Conservation (phyloP, 1,140 invertebrate species). For the Drosophila kanapiae region DNA sequence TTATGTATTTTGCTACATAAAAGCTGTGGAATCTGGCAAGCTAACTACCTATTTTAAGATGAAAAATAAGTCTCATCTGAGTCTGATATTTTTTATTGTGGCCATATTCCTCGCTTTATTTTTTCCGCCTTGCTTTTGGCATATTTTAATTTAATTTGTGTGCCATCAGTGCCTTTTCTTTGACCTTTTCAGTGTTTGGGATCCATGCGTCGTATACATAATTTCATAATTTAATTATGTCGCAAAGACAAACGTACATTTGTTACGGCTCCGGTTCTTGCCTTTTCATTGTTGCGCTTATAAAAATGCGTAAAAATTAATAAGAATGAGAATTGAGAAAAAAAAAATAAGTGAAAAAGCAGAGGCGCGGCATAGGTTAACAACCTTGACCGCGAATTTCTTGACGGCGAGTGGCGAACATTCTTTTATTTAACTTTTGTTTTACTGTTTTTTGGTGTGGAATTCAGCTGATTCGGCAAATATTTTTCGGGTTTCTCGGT, state of each 20-base stretch:
- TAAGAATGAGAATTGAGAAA: slow-evolving; percentile 39
- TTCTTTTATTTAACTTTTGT: slow-evolving; percentile 24
- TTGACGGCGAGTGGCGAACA: slow-evolving; percentile 15
- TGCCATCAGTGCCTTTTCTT: slow-evolving; percentile 6
- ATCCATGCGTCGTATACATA: slow-evolving; percentile 63
- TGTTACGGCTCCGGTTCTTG: slow-evolving; percentile 6
- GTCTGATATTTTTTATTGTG: no score
- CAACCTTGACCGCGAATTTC: slow-evolving; percentile 80
- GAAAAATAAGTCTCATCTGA: not conserved
- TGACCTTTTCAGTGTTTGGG: slow-evolving; percentile 5
- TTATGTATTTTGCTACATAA: not conserved
- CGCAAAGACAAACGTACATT: slow-evolving; percentile 29
- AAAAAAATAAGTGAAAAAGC: not conserved
- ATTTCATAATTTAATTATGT: slow-evolving; percentile 65
- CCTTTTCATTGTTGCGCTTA: slow-evolving; percentile 27
- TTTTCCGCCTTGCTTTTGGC: slow-evolving; percentile 9
- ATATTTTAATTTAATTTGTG: slow-evolving; percentile 47
- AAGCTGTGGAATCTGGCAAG: no score
- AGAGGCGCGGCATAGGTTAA: slow-evolving; percentile 63
- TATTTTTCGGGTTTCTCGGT: slow-evolving; percentile 11
- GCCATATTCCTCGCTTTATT: not conserved
- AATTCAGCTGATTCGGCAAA: slow-evolving; percentile 15
- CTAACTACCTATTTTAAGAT: no score
- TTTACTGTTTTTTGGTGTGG: not conserved
- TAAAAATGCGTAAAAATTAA: slow-evolving; percentile 61